These are phyloP conservation scores for Ctenicera cuprea DNA, from an alignment of 2,888 invertebrate genomes.

Conservation along the genomic window DNA sequence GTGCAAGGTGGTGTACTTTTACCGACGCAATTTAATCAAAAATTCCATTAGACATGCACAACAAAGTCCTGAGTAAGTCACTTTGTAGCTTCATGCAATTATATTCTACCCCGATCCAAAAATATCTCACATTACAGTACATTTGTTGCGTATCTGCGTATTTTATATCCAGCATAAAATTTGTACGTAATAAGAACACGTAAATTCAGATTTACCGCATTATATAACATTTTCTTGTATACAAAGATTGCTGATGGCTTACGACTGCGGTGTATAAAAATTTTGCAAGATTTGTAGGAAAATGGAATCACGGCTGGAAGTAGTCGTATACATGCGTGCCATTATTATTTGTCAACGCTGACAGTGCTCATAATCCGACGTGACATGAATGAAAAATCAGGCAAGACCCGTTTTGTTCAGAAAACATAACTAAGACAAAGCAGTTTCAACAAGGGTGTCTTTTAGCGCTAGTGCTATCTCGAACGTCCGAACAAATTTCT, in stretches of 20 bases:
- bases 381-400: conserved; percentile 35
- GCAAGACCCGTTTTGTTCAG: conserved; percentile 20
- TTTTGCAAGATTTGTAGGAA: conserved; percentile 35
- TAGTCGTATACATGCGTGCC: conserved; percentile 33
- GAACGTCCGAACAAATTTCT: conserved; percentile 1
- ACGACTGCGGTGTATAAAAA: conserved; percentile 24
- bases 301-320: conserved; percentile 31
- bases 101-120: not conserved
- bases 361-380: conserved; percentile 33
- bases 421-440: conserved; percentile 30
- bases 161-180: not conserved
- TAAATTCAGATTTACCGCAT: conserved; percentile 4
- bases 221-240: conserved; percentile 5
- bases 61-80: conserved; percentile 6
- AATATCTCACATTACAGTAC: not conserved
- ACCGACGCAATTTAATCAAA: not conserved
- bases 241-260: conserved; percentile 27
- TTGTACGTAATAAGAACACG: not conserved
- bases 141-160: not conserved
- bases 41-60: conserved; percentile 9
- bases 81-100: not conserved
- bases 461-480: conserved; percentile 12
- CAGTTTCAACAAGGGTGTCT: conserved; percentile 28
- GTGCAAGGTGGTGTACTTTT: not conserved
- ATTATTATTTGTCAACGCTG: conserved; percentile 35